Evolutionary conservation across 1,140 invertebrate species (phyloP).

Genomic region (Drosophila carrolli): DNA sequence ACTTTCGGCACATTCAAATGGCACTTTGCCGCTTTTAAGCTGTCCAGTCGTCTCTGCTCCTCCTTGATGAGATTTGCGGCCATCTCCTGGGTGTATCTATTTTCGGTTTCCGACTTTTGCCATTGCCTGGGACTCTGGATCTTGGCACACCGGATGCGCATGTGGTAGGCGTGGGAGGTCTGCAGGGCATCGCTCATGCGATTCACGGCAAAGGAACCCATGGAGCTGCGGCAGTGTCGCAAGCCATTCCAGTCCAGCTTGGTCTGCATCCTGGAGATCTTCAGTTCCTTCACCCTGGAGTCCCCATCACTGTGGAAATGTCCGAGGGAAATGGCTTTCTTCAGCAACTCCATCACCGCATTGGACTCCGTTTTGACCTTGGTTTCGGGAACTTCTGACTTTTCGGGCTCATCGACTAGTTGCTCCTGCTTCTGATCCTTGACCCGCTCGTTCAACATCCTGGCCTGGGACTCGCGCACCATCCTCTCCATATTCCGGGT

Average conservation of each 20-base stretch:
- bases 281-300: neutral
- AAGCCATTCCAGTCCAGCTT: neutral
- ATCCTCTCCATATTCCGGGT: conserved; percentile 4
- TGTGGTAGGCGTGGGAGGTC: neutral
- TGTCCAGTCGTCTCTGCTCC: conserved; percentile 19
- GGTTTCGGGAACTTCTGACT: neutral
- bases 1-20: neutral
- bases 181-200: neutral
- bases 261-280: neutral
- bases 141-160: neutral
- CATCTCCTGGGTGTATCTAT: too few relatives aligned
- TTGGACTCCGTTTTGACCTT: neutral
- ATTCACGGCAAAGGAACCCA: neutral
- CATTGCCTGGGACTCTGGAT: neutral
- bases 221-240: neutral
- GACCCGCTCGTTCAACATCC: neutral
- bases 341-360: neutral
- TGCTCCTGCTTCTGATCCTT: neutral
- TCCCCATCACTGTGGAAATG: too few relatives aligned
- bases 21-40: conserved; percentile 7
- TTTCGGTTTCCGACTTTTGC: neutral
- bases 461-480: conserved; percentile 5
- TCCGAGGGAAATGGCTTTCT: neutral
- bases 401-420: too few relatives aligned
- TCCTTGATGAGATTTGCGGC: conserved; percentile 11